Evolutionary conservation across 1,140 invertebrate species (phyloP), one percentile per base, ranked within the genome.

Genomic region (Lordiphosa mommai): DNA sequence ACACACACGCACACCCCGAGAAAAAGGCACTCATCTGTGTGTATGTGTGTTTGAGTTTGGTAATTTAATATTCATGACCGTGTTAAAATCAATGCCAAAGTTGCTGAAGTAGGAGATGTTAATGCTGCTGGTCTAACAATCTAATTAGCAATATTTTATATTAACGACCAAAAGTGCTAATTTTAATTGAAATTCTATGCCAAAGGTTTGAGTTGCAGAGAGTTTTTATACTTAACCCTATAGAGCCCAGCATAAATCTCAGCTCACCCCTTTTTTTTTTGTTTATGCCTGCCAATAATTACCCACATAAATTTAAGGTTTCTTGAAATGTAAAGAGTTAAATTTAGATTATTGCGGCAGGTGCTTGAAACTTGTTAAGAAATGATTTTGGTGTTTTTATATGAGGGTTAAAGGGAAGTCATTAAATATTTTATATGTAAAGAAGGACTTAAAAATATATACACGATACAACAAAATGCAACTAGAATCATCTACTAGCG

Each of bases 51-150:
- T 43, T 59, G 16, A 61, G 51, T 63, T 40, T 57, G 73, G 66
- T 80, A 85, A 85, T 85, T 86, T 85, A 85, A 85, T 86, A 85
- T 85, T 85, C 80, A 85, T 85, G 80, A 80, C 63, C 66, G 64
- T 82, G 76, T 84, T 69, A 82, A 82, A 84, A 82, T 82, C 76
- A 82, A 82, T 82, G 76, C 61, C 33, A 51, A 64, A 70, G 70
- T 53, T 59, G 37, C 34, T 50, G 58, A 53, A 53, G 13, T 40
- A 49, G 38, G 61, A 63, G 65, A 47, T 29, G 14, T 60, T 58
- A 58, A 37, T 52, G 57, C 52, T 37, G 47, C 71, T 70, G 65
- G 50, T 49, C 51, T 37, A 37, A 36, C 63, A 84, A 77, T 84
- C 77, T 82, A 84, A 82, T 82, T 82, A 82, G 72, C 72, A 84